A percentile compares a stretch with the other conserved stretches of the same genome.
Evolutionary conservation across 2,797 vertebrate genomes (phyloP).

Genomic region (Sciurus vulgaris): DNA sequence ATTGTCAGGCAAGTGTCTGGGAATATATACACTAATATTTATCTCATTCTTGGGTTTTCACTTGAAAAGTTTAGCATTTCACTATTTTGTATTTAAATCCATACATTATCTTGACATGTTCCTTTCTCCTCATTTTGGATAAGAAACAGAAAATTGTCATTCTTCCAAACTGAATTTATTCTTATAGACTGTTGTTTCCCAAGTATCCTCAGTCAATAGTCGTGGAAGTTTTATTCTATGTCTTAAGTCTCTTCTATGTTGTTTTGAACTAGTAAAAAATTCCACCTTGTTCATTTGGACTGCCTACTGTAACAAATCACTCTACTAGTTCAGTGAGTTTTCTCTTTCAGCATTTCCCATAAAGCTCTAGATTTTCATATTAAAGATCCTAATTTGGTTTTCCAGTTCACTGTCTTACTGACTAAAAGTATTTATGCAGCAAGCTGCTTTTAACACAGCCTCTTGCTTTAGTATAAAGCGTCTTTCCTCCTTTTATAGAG

Average conservation of each 20-base stretch:
- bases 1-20: conserved; percentile 2
- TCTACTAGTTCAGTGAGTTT: conserved; percentile 55
- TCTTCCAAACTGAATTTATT: conserved; percentile 36
- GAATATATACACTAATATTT: conserved; percentile 9
- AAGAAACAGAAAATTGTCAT: background rate
- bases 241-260: conserved; percentile 2
- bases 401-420: conserved; percentile 69
- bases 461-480: conserved; percentile 43
- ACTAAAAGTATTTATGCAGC: conserved; percentile 69
- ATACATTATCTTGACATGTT: background rate
- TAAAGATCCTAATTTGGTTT: conserved; percentile 78
- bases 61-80: background rate
- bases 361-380: conserved; percentile 67
- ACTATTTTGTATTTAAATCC: conserved; percentile 30
- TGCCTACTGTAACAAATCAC: background rate
- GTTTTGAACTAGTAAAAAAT: background rate
- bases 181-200: background rate
- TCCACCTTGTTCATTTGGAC: background rate
- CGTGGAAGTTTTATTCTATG: conserved; percentile 25
- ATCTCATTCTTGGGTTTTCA: conserved; percentile 4
- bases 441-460: conserved; percentile 50
- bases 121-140: conserved; percentile 8
- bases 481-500: background rate
- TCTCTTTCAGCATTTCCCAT: conserved; percentile 58
- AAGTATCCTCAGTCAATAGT: conserved; percentile 24